Percentiles rank a stretch among this genome's conserved stretches.
phyloP scores from a whole-genome alignment of 2,888 invertebrate species.

The Pandemis corylana region DNA sequence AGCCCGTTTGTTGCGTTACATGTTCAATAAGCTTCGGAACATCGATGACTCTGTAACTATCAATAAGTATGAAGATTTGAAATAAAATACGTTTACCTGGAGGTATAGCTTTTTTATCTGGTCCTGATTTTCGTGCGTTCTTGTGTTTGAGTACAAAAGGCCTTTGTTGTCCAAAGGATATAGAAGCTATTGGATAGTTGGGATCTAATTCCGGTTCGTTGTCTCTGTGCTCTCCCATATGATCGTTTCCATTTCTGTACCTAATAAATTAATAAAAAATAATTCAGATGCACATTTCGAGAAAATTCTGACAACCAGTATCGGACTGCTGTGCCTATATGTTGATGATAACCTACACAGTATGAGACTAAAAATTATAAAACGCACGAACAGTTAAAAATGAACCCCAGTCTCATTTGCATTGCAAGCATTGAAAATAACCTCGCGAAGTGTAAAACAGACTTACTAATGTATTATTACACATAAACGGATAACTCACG shows the following conservation, averaged over 20 bases:
- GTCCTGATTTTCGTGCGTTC: constrained; percentile 80
- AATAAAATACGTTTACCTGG: constrained; percentile 73
- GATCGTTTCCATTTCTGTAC: constrained; percentile 88
- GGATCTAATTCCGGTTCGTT: constrained; percentile 88
- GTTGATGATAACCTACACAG: too few relatives aligned
- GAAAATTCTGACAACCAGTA: background rate
- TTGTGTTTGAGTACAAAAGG: constrained; percentile 87
- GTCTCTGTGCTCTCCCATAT: constrained; percentile 90
- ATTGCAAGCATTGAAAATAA: too few relatives aligned
- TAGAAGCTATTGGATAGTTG: constrained; percentile 87
- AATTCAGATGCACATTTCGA: background rate
- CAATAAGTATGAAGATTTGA: constrained; percentile 82
- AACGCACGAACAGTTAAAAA: too few relatives aligned
- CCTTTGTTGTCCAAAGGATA: constrained; percentile 87
- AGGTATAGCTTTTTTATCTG: constrained; percentile 71
- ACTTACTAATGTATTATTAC: too few relatives aligned
- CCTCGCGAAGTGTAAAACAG: too few relatives aligned
- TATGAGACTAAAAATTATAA: too few relatives aligned
- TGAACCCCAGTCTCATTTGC: too few relatives aligned
- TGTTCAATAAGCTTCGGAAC: constrained; percentile 88
- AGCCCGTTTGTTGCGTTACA: constrained; percentile 92
- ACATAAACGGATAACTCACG: too few relatives aligned
- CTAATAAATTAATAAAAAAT: constrained; percentile 61
- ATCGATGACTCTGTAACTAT: constrained; percentile 82
- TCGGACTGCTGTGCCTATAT: too few relatives aligned